Conservation (phyloP, 92 coral and sea anemone genomes). For the Zoanthus solanderi region DNA sequence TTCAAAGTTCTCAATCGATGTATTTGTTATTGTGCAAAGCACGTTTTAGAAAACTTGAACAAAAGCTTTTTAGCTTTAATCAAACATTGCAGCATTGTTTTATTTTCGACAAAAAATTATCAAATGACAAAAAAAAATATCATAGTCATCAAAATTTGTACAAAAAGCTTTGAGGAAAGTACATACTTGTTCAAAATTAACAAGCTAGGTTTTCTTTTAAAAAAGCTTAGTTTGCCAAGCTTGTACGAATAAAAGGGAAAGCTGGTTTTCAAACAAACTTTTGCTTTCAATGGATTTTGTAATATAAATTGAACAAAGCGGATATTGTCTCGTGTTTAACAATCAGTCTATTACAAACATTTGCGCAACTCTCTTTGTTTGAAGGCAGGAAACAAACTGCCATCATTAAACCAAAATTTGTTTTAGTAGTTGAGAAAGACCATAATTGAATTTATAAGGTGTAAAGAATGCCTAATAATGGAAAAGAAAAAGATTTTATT, state of each 20-base stretch:
- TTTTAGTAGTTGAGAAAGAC: slow-evolving; percentile 13
- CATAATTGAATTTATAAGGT: slow-evolving; percentile 14
- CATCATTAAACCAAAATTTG: neutral
- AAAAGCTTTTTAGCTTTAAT: neutral
- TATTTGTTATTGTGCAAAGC: neutral
- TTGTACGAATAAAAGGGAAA: no score
- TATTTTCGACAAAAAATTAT: neutral
- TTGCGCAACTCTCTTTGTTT: slow-evolving; percentile 5
- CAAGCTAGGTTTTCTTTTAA: no score
- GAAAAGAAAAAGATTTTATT: neutral
- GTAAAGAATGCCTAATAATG: slow-evolving; percentile 8
- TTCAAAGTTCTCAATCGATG: neutral
- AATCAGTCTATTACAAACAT: neutral
- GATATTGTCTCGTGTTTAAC: slow-evolving; percentile 21
- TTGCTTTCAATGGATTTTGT: neutral
- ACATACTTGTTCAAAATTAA: no score
- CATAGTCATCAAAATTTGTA: no score
- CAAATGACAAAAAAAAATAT: no score
- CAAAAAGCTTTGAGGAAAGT: no score
- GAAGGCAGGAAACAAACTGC: slow-evolving; percentile 22
- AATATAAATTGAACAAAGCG: slow-evolving; percentile 36
- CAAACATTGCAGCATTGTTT: neutral
- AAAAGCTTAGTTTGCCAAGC: no score
- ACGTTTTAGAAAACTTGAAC: neutral
- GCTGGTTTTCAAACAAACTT: neutral